These are phyloP conservation scores for Microdon myrmicae DNA, from an alignment of 2,888 invertebrate species.

Conservation along the genomic window DNA sequence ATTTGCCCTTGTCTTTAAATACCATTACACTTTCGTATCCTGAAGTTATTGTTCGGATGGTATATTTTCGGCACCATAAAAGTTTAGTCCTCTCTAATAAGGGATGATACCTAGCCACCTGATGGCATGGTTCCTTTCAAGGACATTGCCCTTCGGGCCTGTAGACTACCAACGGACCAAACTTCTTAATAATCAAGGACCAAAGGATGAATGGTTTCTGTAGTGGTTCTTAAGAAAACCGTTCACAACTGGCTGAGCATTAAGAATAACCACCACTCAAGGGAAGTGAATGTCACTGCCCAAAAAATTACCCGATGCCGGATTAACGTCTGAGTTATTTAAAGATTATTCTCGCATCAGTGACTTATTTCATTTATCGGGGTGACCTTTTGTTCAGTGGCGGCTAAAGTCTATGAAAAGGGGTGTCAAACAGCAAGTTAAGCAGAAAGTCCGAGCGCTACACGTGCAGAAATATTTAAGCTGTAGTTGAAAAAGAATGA, in stretches of 20 bases:
- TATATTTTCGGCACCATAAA: too few species aligned
- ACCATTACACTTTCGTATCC: too few species aligned
- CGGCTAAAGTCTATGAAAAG: too few species aligned
- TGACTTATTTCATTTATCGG: slow-evolving; percentile 19
- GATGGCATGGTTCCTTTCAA: slow-evolving; percentile 34
- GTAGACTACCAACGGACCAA: slow-evolving; percentile 19
- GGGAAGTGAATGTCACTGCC: slow-evolving; percentile 40
- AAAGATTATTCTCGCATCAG: neutral
- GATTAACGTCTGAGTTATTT: slow-evolving; percentile 18
- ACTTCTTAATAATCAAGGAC: slow-evolving; percentile 7
- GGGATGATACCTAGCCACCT: slow-evolving; percentile 25
- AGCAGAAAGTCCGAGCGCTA: too few species aligned
- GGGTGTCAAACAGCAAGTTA: too few species aligned
- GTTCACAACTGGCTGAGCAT: slow-evolving; percentile 20
- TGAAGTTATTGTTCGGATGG: too few species aligned
- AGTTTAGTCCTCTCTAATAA: too few species aligned
- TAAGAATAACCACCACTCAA: slow-evolving; percentile 29
- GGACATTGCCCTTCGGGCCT: slow-evolving; percentile 1
- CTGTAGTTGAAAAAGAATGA: too few species aligned
- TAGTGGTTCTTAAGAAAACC: slow-evolving; percentile 33
- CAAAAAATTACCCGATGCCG: slow-evolving; percentile 5
- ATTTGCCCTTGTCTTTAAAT: too few species aligned
- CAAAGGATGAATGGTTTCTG: slow-evolving; percentile 14
- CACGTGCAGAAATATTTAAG: too few species aligned
- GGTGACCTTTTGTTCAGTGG: slow-evolving; percentile 14